Percentiles rank a stretch among this genome's conserved stretches.
Conservation (phyloP, 1,140 invertebrate genomes). For the Hermetia illucens region DNA sequence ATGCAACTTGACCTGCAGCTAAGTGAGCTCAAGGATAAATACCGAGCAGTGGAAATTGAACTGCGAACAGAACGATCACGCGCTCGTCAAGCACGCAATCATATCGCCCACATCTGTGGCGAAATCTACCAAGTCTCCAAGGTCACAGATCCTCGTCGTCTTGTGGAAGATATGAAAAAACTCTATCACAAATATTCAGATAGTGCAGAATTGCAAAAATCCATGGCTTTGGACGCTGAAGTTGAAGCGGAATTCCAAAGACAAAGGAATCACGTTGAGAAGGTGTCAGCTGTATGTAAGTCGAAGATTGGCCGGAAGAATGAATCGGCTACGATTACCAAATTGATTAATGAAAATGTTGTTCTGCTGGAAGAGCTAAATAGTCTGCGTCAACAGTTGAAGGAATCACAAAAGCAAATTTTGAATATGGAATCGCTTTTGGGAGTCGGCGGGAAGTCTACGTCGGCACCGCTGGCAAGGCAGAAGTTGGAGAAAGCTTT, state of each 20-base stretch:
- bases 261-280: constrained; percentile 66
- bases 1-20: constrained; percentile 53
- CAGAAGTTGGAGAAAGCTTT: constrained; percentile 40
- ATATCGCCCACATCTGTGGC: constrained; percentile 57
- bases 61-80: constrained; percentile 47
- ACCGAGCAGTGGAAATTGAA: constrained; percentile 51
- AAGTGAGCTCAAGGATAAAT: constrained; percentile 58
- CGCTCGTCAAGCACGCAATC: constrained; percentile 46
- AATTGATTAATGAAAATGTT: constrained; percentile 54
- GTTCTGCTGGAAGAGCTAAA: constrained; percentile 61
- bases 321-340: constrained; percentile 16
- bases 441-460: constrained; percentile 39
- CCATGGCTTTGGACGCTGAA: constrained; percentile 48
- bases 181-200: constrained; percentile 43
- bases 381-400: constrained; percentile 49
- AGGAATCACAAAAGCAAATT: constrained; percentile 42
- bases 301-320: constrained; percentile 14
- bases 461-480: constrained; percentile 39
- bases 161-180: constrained; percentile 63
- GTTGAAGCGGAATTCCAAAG: constrained; percentile 62
- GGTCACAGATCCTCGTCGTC: constrained; percentile 53
- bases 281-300: constrained; percentile 45
- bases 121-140: constrained; percentile 63
- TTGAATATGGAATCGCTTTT: constrained; percentile 55
- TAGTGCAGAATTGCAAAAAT: constrained; percentile 45